Evolutionary conservation across 2,888 invertebrate genomes (phyloP), one percentile per base, ranked within the genome.

Genomic region (Metacarcinus magister): DNA sequence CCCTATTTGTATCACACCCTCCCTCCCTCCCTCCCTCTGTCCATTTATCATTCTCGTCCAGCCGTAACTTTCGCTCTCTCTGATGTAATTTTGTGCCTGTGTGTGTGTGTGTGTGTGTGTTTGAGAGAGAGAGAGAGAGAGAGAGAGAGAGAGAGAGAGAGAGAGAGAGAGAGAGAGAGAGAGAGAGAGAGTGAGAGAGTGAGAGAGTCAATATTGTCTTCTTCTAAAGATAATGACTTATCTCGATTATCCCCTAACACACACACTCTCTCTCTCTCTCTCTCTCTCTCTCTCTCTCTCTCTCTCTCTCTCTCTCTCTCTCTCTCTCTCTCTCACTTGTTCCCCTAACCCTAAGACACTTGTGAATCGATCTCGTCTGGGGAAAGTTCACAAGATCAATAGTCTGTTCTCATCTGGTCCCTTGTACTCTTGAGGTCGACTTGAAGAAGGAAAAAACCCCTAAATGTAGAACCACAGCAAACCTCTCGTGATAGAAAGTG

Each of bases 111-210:
- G 39, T 39, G 39, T 39, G 39, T 39, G 39, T 39, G 39, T n/a
- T n/a, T n/a, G n/a, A n/a, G n/a, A 54, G 54, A 54, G 54, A 54
- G 54, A n/a, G 67, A 5, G 67, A 23, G 19, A 67, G 23, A 4
- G 67, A 67, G 16, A 67, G 23, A 67, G 67, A 23, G 67, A 67
- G 91, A 91, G 91, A 91, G 44, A 91, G 91, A 91, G 91, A 91
- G 91, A 91, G 91, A 91, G 91, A 91, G 91, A 91, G 91, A 44
- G 91, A 91, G 91, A 91, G 91, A 91, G 67, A 67, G 67, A 67
- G 67, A 67, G 67, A 67, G 67, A 23, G 67, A 67, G 67, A 67
- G 67, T 23, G 8, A 67, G 44, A 91, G 91, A 44, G 91, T 44
- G 91, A 91, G 91, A 91, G 91, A 44, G 60, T 48, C 16, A 28